phyloP scores from a whole-genome alignment of 23 tunicate genomes.

The Trididemnum miniatum region DNA sequence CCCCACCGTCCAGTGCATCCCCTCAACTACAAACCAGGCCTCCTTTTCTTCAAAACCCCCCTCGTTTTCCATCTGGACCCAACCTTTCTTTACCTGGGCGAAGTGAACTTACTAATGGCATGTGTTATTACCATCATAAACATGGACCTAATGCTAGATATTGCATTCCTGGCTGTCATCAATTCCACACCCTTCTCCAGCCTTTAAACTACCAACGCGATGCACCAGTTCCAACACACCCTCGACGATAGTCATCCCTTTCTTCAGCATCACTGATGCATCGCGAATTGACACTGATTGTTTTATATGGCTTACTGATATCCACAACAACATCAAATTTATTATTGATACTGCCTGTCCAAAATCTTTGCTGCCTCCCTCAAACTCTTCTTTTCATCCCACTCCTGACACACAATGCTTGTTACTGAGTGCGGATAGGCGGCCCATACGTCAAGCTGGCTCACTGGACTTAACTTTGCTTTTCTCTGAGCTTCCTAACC shows the following conservation, averaged over 20 bases:
- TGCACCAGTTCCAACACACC: neutral
- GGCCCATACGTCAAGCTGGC: neutral
- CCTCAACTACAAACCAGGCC: neutral
- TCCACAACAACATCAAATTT: neutral
- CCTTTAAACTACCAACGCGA: slow-evolving; percentile 24
- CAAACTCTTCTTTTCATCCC: neutral
- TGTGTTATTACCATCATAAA: slow-evolving; percentile 2
- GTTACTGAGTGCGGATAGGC: slow-evolving; percentile 5
- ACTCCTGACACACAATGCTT: neutral
- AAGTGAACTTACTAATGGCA: neutral
- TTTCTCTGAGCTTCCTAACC: neutral
- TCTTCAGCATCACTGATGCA: neutral
- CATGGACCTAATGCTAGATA: neutral
- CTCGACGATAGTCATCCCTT: neutral
- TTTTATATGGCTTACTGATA: neutral
- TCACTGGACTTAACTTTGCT: neutral
- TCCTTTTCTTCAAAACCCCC: neutral
- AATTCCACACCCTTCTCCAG: neutral
- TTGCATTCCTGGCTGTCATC: neutral
- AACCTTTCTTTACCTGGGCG: neutral
- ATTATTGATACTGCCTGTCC: slow-evolving; percentile 22
- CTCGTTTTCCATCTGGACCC: neutral
- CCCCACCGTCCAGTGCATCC: neutral
- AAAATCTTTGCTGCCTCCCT: slow-evolving; percentile 1
- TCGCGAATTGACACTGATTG: neutral